Base-by-base conservation (phyloP, 1,140 invertebrate species). In the Mycetomoellerius zeteki region DNA sequence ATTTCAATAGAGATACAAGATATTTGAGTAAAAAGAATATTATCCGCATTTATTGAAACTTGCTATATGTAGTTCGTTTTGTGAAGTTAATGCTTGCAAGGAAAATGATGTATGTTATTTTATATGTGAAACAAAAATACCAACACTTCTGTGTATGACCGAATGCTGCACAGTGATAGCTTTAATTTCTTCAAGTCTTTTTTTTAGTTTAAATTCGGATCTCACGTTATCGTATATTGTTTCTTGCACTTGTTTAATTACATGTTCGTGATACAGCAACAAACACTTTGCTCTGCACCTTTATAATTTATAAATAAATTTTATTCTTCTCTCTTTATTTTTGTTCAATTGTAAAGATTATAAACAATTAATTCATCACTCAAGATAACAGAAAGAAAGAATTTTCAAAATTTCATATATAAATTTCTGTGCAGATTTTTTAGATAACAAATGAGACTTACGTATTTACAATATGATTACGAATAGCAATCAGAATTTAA, bases 121-220 rank as follows among this genome's bases (percentile, higher is more conserved):
- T 47, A 56, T 75, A 21, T 84, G 37, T 84, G 16, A 73, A 19
- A 50, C 19, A 73, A 73, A 12, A 75, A 19, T 14, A 27, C 8
- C 58, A 47, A 75, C 33, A 81, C 47, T 54, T 21, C 37, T 69
- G n/a, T 82, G n/a, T 52, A 82, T 64, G 19, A 54, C 27, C 19
- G 67, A 58, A 82, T 84, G 80, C 27, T 43, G 54, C 67, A 75
- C 24, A 84, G 24, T 84, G 27, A 19, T 84, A 84, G n/a, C 47
- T 73, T 82, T 72, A 43, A 58, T 60, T 50, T 73, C 2, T 14
- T 60, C 12, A 19, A 58, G n/a, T 27, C 21, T 72, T 47, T 27
- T 43, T 67, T 43, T 81, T 33, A 16, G 8, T 43, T 71, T 33
- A 21, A 16, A 69, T 7, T 71, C 3, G 10, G 16, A 16, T 47